Conservation (phyloP, 2,113 vertebrate species). For the Capreolus pygargus region DNA sequence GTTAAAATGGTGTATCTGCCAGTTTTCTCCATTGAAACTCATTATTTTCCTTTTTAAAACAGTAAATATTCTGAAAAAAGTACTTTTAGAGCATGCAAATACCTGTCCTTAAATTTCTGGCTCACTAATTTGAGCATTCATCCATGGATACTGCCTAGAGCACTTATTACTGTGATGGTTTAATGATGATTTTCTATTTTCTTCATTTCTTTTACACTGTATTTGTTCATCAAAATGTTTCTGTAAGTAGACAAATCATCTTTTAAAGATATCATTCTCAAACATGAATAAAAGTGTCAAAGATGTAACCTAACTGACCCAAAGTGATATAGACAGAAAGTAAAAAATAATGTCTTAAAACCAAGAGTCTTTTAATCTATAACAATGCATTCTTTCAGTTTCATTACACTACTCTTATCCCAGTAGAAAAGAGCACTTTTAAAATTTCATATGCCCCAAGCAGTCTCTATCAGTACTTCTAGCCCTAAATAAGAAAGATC, state of each 20-base stretch:
- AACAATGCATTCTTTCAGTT: background rate
- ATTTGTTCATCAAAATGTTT: background rate
- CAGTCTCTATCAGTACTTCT: background rate
- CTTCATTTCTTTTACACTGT: background rate
- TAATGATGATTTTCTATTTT: background rate
- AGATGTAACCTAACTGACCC: background rate
- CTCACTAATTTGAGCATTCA: background rate
- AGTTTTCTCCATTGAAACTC: background rate
- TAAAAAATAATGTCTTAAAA: background rate
- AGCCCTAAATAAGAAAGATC: background rate
- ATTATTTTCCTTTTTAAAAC: background rate
- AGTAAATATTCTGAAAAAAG: background rate
- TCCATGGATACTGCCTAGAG: background rate
- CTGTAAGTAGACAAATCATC: background rate
- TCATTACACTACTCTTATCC: background rate
- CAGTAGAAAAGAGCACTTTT: background rate
- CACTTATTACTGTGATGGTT: background rate
- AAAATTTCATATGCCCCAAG: background rate
- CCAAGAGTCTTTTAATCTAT: background rate
- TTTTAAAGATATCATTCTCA: slow-evolving; percentile 16
- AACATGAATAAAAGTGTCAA: background rate
- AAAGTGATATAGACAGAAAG: background rate
- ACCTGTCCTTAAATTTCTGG: background rate
- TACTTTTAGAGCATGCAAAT: background rate
- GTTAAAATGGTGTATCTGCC: background rate